Evolutionary conservation across 1,140 invertebrate genomes (phyloP).

Genomic region (Eumeta japonica): DNA sequence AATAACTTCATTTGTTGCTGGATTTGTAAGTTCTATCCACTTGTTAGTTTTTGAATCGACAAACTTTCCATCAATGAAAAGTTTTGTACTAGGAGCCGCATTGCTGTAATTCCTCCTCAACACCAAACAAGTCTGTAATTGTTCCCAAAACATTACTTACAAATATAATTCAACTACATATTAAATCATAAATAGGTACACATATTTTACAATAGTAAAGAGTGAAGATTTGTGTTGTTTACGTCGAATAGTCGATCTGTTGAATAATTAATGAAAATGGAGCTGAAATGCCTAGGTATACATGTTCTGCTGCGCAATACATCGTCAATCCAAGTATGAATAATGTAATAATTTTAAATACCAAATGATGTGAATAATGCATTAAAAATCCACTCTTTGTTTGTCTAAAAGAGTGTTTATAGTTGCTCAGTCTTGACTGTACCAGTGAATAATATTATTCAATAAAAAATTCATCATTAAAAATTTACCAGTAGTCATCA

Average conservation of each 20-base stretch:
- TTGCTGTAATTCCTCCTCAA: constrained; percentile 44
- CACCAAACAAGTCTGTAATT: constrained; percentile 36
- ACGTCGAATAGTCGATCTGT: neutral
- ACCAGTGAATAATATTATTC: neutral
- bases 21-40: constrained; percentile 94
- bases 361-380: constrained; percentile 36
- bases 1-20: constrained; percentile 85
- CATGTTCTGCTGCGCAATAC: constrained; percentile 34
- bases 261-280: constrained; percentile 29
- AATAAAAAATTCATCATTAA: neutral
- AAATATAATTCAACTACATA: neutral
- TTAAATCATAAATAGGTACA: neutral
- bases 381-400: constrained; percentile 22
- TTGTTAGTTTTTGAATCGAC: constrained; percentile 89
- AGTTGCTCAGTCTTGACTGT: neutral
- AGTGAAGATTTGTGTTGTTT: neutral
- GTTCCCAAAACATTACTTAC: neutral
- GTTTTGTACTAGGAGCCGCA: constrained; percentile 74
- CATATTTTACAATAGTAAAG: neutral
- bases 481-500: neutral
- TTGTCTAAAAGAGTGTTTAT: constrained; percentile 11
- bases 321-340: constrained; percentile 24
- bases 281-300: constrained; percentile 25
- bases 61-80: constrained; percentile 94
- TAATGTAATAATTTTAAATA: constrained; percentile 43